These are phyloP conservation scores for Neuroterus valhalla DNA, from an alignment of 1,140 invertebrate genomes.

Conservation along the genomic window DNA sequence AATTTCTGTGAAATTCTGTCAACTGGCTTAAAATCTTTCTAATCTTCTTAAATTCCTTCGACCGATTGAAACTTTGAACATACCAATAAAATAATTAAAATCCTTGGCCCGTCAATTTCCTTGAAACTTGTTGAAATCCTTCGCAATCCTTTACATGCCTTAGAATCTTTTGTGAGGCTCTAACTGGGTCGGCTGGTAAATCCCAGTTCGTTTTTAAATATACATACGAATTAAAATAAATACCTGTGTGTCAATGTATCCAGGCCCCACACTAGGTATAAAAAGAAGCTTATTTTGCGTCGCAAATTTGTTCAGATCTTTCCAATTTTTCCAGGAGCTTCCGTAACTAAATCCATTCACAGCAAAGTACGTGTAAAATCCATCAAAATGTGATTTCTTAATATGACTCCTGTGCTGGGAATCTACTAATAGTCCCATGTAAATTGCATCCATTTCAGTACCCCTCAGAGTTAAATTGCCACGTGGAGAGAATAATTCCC, in stretches of 20 bases:
- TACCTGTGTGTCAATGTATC: slow-evolving; percentile 78
- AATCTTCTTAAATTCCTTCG: too few relatives aligned
- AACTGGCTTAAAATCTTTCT: too few relatives aligned
- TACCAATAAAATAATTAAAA: too few relatives aligned
- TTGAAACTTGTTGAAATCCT: too few relatives aligned
- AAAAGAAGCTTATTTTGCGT: slow-evolving; percentile 77
- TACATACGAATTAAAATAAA: background rate
- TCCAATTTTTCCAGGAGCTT: slow-evolving; percentile 81
- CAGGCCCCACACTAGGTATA: slow-evolving; percentile 78
- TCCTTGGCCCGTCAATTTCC: too few relatives aligned
- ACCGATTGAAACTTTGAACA: too few relatives aligned
- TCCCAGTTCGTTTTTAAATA: too few relatives aligned
- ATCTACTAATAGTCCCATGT: slow-evolving; percentile 75
- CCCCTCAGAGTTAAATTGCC: slow-evolving; percentile 74
- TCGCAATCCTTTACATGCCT: too few relatives aligned
- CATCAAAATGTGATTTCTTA: slow-evolving; percentile 78
- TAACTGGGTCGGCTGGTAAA: too few relatives aligned
- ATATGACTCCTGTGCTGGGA: slow-evolving; percentile 72
- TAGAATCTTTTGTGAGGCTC: too few relatives aligned
- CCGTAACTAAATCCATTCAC: slow-evolving; percentile 79
- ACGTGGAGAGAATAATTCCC: slow-evolving; percentile 72
- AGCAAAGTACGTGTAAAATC: slow-evolving; percentile 80
- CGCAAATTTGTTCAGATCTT: slow-evolving; percentile 76
- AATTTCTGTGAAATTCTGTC: too few relatives aligned
- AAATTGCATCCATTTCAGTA: slow-evolving; percentile 77